Base-by-base conservation (phyloP, 2,888 invertebrate genomes). In the Hydroisotoma schaefferi region DNA sequence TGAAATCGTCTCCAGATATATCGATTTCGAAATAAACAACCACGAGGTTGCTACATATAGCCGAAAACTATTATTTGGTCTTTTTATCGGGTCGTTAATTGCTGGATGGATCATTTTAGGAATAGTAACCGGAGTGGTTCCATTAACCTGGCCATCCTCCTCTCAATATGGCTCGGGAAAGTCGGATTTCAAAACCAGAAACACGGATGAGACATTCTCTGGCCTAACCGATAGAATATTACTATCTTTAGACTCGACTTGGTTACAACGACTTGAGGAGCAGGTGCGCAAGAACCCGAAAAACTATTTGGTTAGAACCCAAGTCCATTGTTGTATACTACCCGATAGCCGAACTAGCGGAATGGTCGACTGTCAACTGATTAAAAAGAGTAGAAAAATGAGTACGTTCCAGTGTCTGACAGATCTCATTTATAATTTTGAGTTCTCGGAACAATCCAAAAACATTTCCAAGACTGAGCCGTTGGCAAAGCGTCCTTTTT, bases 11-110 rank as follows among this genome's bases (percentile, higher is more conserved):
- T 46, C 63, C 0, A 55, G 55, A 6, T 72, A 66, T 55, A 65
- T 72, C 27, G 65, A 67, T 43, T 70, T 70, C 56, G 70, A 72
- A 59, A 65, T 72, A 29, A 70, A 70, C 33, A 55, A 72, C 38
- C 65, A 68, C 29, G 71, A 72, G 44, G 8, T 60, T 2, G 69
- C 70, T 2, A 67, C 70, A 26, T 56, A 63, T n/a, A 27, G 65
- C 48, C 38, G 70, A 6, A 58, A 55, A 43, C 44, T 65, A 1
- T 49, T 63, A 2, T 62, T 66, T 52, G 61, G 61, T 1, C 38
- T 57, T 5, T 51, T 69, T 26, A 38, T 68, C 6, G 71, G 69
- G 6, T 43, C 61, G 20, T 29, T 70, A 1, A 40, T 67, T 18
- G 49, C 55, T 22, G 61, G 57, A 12, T 72, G 71, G 71, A 55